Evolutionary conservation across 2,797 vertebrate genomes (phyloP).

Genomic region (Pagetopsis macropterus): DNA sequence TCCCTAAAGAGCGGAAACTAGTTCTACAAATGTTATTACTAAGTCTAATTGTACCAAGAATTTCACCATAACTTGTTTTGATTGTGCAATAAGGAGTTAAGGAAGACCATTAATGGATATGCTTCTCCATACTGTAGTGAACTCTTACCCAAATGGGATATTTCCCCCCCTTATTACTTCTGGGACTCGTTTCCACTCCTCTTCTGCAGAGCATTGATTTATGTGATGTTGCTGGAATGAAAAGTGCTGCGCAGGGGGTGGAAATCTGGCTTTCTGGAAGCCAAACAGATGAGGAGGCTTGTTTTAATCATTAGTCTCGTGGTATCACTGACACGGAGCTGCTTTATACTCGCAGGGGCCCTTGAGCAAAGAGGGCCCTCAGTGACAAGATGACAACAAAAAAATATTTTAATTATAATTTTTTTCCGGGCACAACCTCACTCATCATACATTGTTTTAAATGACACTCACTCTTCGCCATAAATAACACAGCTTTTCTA

Average conservation of each 20-base stretch:
- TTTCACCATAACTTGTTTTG: constrained; percentile 67
- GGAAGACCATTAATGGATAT: constrained; percentile 59
- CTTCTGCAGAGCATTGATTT: constrained; percentile 71
- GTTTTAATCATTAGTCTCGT: constrained; percentile 81
- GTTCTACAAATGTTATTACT: constrained; percentile 19
- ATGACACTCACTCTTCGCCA: too few relatives aligned
- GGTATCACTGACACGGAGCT: constrained; percentile 69
- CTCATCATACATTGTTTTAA: too few relatives aligned
- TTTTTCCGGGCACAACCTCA: too few relatives aligned
- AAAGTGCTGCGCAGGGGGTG: constrained; percentile 75
- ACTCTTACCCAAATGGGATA: constrained; percentile 62
- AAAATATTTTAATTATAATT: too few relatives aligned
- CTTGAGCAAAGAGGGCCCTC: too few relatives aligned
- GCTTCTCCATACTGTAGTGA: constrained; percentile 50
- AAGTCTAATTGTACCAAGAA: constrained; percentile 40
- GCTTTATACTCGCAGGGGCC: constrained; percentile 41
- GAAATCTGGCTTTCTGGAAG: constrained; percentile 72
- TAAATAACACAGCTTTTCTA: too few relatives aligned
- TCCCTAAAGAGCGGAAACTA: constrained; percentile 14
- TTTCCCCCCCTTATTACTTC: constrained; percentile 57
- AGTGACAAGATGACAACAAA: too few relatives aligned
- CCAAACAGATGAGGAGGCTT: constrained; percentile 74
- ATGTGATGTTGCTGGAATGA: constrained; percentile 78
- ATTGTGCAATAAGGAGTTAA: constrained; percentile 67
- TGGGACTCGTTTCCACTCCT: constrained; percentile 70